Percentiles rank a stretch among this genome's conserved stretches.
These are phyloP conservation scores for Microtus pennsylvanicus DNA, from an alignment of 2,113 vertebrate genomes.

Conservation along the genomic window DNA sequence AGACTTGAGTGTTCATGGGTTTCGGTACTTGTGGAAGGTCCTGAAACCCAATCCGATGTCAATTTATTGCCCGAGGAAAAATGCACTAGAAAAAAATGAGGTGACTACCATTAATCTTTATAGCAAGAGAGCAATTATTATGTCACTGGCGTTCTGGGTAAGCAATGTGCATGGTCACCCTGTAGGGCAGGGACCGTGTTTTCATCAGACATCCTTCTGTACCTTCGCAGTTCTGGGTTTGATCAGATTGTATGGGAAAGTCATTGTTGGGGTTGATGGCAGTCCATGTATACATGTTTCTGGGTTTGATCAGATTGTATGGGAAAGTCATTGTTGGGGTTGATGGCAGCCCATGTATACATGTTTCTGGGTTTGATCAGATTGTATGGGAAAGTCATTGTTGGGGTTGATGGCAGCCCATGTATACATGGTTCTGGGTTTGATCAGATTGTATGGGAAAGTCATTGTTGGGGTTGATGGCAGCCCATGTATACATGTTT, in stretches of 20 bases:
- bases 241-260: not conserved
- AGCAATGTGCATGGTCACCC: not conserved
- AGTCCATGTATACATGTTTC: rapidly evolving
- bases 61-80: not conserved
- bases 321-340: not conserved
- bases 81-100: not conserved
- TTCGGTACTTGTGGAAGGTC: not conserved
- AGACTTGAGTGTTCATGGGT: not conserved
- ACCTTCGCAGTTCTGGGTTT: not conserved
- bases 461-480: not conserved
- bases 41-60: not conserved
- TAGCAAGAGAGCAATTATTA: not conserved
- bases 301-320: not conserved
- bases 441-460: not conserved
- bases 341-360: rapidly evolving
- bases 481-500: rapidly evolving
- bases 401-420: not conserved
- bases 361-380: not conserved
- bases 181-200: not conserved
- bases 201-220: not conserved
- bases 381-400: not conserved
- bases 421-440: not conserved
- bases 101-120: not conserved
- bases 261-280: not conserved
- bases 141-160: not conserved